Evolutionary conservation across 2,888 invertebrate genomes (phyloP).

Genomic region (Arrhopalites spinosus): DNA sequence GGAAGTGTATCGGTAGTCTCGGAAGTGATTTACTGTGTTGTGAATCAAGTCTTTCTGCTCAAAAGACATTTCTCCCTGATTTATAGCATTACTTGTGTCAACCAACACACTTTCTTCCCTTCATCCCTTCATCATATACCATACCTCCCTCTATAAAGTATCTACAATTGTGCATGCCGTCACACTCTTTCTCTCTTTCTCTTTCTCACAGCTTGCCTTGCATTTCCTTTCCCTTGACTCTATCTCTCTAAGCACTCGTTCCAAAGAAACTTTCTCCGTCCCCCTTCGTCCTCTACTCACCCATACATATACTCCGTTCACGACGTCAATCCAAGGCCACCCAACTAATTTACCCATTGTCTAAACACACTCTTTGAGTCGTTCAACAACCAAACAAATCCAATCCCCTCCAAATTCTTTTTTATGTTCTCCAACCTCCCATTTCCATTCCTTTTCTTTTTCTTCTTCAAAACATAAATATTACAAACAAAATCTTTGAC

Average conservation of each 20-base stretch:
- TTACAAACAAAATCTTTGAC: too few relatives aligned
- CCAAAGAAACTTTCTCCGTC: neutral
- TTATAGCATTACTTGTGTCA: slow-evolving; percentile 47
- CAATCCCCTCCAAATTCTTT: too few relatives aligned
- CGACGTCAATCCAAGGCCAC: neutral
- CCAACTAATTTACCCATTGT: neutral
- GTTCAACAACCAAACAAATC: too few relatives aligned
- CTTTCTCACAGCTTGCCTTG: slow-evolving; percentile 6
- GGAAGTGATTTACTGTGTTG: slow-evolving; percentile 44
- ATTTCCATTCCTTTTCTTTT: too few relatives aligned
- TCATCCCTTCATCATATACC: neutral
- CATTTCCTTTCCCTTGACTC: slow-evolving; percentile 1
- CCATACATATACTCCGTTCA: too few relatives aligned
- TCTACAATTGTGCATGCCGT: neutral
- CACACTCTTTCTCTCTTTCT: neutral
- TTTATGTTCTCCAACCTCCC: too few relatives aligned
- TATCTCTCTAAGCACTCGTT: neutral
- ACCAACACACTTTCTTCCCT: slow-evolving; percentile 27
- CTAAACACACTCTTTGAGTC: neutral
- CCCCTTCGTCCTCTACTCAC: too few relatives aligned
- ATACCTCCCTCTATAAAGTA: neutral
- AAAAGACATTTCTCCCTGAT: slow-evolving; percentile 45
- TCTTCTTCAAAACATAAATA: too few relatives aligned
- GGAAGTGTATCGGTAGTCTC: slow-evolving; percentile 20
- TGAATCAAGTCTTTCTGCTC: slow-evolving; percentile 42